A percentile compares a stretch with the other conserved stretches of the same genome.
These are phyloP conservation scores for Copidosoma aretas DNA, from an alignment of 2,888 invertebrate species.

Conservation along the genomic window DNA sequence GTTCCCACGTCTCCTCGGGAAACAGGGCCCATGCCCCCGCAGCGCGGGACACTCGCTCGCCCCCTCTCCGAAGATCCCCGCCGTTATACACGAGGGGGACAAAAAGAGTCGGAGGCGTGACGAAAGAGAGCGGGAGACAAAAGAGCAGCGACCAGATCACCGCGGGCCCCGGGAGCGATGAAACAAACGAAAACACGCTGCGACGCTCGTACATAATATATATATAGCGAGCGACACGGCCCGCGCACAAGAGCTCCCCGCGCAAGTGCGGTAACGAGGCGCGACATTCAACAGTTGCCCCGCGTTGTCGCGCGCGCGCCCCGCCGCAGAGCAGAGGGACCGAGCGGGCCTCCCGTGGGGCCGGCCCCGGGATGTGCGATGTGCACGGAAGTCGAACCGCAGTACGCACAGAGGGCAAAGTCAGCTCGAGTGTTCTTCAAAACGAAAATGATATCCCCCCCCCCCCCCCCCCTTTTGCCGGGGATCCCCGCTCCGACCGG, in stretches of 20 bases:
- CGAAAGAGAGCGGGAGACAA: not conserved
- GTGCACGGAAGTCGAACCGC: too few relatives aligned
- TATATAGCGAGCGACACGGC: not conserved
- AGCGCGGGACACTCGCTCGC: too few relatives aligned
- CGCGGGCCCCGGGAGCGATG: not conserved
- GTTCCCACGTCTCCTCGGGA: too few relatives aligned
- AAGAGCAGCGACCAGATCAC: not conserved
- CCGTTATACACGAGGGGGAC: too few relatives aligned
- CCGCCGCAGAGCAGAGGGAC: not conserved
- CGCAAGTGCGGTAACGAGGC: conserved; percentile 13
- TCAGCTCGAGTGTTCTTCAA: too few relatives aligned
- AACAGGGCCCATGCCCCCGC: too few relatives aligned
- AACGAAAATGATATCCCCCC: too few relatives aligned
- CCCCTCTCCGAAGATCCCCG: too few relatives aligned
- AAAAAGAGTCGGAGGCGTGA: not conserved
- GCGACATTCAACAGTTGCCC: conserved; percentile 34
- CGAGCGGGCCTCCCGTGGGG: too few relatives aligned
- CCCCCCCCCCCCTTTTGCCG: too few relatives aligned
- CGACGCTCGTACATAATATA: not conserved
- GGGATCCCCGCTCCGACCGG: too few relatives aligned
- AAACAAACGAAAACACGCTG: not conserved
- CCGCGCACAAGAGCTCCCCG: not conserved
- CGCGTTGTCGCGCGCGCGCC: not conserved
- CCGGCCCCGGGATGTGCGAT: too few relatives aligned
- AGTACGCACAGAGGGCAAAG: not conserved